Evolutionary conservation across 1,140 invertebrate species (phyloP), one percentile per base, ranked within the genome.

Genomic region (Nylanderia fulva): DNA sequence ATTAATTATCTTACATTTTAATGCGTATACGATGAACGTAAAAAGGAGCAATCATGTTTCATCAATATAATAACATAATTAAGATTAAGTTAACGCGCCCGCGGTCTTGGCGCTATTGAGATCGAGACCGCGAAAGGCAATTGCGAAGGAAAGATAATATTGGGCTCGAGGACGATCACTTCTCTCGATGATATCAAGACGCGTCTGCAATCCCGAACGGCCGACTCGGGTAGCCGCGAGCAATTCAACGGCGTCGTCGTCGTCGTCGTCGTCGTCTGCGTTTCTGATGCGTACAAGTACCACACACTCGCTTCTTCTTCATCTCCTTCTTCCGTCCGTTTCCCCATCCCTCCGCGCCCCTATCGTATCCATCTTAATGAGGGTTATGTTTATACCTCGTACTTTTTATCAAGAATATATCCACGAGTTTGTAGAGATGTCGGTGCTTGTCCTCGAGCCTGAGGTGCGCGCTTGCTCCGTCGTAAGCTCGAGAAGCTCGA

Each of bases 121-220:
- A 66, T 69, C 79, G 66, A 54, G 69, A 60, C 39, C 71, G 87
- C 80, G 58, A 61, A 52, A 64, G 71, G 69, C 66, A 71, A 58
- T 80, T 72, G 77, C 64, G 77, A 85, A 21, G 27, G 86, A 86
- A 91, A 74, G 86, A 89, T 91, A 94, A 93, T 93, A 94, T 95
- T 94, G 93, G 94, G 93, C 94, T 95, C 93, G 92, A 94, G 94
- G 94, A 95, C 91, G 94, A 95, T 90, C 92, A 90, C 76, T 48
- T 48, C 45, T 85, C 68, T 61, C 69, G 86, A 84, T 75, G 60
- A 84, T 69, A 79, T 77, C 61, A 77, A n/a, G n/a, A 85, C 58
- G 36, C 79, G 48, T 33, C 45, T 54, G 58, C 71, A 84, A 84
- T 84, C 74, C 82, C 58, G 58, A 36, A 52, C 48, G 64, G 33